These are phyloP conservation scores for Chunga burmeisteri DNA, from an alignment of 2,113 vertebrate genomes.

Conservation along the genomic window DNA sequence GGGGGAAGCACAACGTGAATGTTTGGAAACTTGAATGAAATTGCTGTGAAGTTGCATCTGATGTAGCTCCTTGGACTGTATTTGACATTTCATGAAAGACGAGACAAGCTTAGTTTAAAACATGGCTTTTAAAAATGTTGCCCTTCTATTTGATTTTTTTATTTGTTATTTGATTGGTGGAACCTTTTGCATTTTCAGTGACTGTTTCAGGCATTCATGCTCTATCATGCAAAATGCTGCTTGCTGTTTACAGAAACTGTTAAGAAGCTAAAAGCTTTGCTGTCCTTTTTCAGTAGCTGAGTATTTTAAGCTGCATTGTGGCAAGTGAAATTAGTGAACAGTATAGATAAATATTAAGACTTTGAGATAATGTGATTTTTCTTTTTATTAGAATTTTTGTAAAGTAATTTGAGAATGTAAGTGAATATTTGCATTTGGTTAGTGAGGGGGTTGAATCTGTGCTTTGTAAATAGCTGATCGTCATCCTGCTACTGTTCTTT, in stretches of 20 bases:
- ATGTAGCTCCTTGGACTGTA: background rate
- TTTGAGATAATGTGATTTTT: too few relatives aligned
- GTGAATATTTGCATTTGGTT: background rate
- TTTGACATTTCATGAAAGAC: background rate
- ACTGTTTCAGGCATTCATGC: background rate
- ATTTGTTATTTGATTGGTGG: background rate
- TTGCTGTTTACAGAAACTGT: background rate
- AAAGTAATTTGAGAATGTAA: background rate
- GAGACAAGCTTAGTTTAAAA: background rate
- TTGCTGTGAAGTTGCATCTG: background rate
- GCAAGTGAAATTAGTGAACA: background rate
- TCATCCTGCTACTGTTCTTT: background rate
- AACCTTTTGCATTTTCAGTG: background rate
- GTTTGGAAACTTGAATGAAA: slow-evolving; percentile 16
- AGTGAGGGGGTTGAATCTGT: background rate
- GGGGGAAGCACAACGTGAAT: background rate
- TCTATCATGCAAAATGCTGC: background rate
- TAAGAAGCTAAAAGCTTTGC: background rate
- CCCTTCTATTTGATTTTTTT: background rate
- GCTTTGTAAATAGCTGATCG: background rate
- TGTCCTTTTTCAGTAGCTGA: background rate
- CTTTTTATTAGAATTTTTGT: background rate
- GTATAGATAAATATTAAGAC: background rate
- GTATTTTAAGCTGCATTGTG: background rate
- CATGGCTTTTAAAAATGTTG: background rate